phyloP scores from a whole-genome alignment of 2,888 invertebrate species.

The Tortricodes alternella region DNA sequence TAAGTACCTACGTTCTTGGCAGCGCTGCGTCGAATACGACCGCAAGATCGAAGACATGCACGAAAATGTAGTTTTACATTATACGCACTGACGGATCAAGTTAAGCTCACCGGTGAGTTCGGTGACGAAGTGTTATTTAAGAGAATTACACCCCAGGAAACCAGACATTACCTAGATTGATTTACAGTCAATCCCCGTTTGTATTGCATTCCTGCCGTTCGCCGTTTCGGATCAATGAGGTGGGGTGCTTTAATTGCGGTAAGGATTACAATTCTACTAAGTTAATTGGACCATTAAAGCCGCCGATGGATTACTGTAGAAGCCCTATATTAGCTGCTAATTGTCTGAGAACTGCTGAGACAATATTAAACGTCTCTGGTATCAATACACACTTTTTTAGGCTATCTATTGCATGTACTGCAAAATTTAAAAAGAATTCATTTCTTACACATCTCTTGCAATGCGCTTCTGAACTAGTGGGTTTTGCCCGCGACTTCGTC shows the following conservation, averaged over 20 bases:
- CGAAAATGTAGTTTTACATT: no score
- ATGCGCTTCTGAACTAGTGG: no score
- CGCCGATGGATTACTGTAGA: slow-evolving; percentile 22
- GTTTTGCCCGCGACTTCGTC: no score
- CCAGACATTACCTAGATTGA: not conserved
- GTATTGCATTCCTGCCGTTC: not conserved
- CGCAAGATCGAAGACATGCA: no score
- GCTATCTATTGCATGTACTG: not conserved
- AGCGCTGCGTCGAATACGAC: no score
- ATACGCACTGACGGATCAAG: no score
- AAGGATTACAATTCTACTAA: slow-evolving; percentile 18
- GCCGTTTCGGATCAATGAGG: slow-evolving; percentile 5
- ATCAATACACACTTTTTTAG: slow-evolving; percentile 18
- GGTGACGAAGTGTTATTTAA: no score
- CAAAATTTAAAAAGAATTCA: not conserved
- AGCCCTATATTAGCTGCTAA: slow-evolving; percentile 28
- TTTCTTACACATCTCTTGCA: not conserved
- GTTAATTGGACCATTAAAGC: slow-evolving; percentile 25
- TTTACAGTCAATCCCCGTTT: not conserved
- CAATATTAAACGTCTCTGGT: slow-evolving; percentile 21
- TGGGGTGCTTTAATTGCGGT: slow-evolving; percentile 16
- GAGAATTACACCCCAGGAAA: no score
- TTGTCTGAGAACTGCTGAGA: slow-evolving; percentile 18
- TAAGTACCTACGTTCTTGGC: no score
- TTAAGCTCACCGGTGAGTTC: no score